Evolutionary conservation across 1,140 invertebrate genomes (phyloP), one percentile per base, ranked within the genome.

Genomic region (Drosophila triauraria): DNA sequence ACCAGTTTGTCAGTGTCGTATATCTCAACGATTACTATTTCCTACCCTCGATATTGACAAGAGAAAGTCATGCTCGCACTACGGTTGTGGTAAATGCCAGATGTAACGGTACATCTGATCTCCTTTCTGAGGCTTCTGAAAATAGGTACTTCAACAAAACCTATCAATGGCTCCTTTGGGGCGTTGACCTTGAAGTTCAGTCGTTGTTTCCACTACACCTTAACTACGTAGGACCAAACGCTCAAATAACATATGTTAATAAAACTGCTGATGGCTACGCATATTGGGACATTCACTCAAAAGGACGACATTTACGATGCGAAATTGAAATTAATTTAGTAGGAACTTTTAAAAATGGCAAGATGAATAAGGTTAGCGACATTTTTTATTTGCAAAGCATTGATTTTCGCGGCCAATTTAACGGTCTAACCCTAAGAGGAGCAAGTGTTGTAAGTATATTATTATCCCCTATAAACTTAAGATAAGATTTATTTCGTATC

Each of bases 91-190:
- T 90, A 12, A 72, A 91, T 57, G 61, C 79, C 0, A 30, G 2
- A 23, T 91, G 90, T 12, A 57, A 53, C 4, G 75, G 64, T 4
- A 42, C 76, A 4, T 9, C n/a, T 23, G 42, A 20, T 0, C 51
- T 91, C 1, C 54, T 91, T 4, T 51, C 10, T 4, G 51, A 78
- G 61, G 86, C 82, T 15, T 79, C 90, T 47, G 25, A 27, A 7
- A 20, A 58, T 38, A 74, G 74, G 44, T 87, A 62, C 23, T 91
- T 87, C 35, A 91, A 91, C 47, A 91, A 87, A 54, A 87, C 90
- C 7, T 91, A 91, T 67, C 91, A 91, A 48, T 91, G 90, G 90
- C 12, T 91, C 4, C 35, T 91, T 2, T 90, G 76, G 82, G 78
- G 76, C 42, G 48, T 75, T 6, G 67, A 61, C 5, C 20, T 27